phyloP scores from a whole-genome alignment of 2,113 vertebrate genomes.

The Neotoma lepida region DNA sequence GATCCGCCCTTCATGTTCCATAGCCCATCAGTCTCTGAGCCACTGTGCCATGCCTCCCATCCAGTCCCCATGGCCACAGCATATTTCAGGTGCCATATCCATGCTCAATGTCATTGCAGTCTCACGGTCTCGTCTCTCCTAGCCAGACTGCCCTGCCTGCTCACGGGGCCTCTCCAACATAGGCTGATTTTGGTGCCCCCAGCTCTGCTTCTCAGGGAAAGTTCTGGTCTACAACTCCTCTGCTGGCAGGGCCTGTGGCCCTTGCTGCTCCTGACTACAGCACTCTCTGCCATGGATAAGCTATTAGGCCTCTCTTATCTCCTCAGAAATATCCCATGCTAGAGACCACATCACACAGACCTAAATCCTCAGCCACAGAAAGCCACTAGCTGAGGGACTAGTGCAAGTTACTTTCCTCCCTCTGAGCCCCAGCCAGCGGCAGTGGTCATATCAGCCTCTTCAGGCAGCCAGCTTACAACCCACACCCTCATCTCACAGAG shows the following conservation, averaged over 20 bases:
- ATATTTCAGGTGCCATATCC: neutral
- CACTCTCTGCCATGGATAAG: no score
- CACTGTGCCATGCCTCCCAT: no score
- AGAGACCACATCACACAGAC: neutral
- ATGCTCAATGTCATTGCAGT: neutral
- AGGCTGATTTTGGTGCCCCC: neutral
- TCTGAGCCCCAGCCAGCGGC: neutral
- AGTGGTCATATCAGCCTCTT: neutral
- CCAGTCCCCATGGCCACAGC: neutral
- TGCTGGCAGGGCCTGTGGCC: neutral
- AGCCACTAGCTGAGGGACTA: neutral
- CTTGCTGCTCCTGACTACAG: neutral
- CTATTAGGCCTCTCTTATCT: no score
- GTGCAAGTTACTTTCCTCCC: no score
- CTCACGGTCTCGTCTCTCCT: neutral
- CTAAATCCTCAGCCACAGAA: neutral
- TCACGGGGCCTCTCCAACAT: neutral
- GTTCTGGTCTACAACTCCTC: neutral
- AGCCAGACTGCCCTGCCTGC: neutral
- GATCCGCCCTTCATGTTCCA: neutral
- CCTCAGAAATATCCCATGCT: neutral
- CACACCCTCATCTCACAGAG: neutral
- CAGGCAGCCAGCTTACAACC: neutral
- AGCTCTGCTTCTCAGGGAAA: neutral
- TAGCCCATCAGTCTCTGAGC: neutral